These are phyloP conservation scores for Lagenorhynchus albirostris DNA, from an alignment of 2,113 vertebrate species.

Conservation along the genomic window DNA sequence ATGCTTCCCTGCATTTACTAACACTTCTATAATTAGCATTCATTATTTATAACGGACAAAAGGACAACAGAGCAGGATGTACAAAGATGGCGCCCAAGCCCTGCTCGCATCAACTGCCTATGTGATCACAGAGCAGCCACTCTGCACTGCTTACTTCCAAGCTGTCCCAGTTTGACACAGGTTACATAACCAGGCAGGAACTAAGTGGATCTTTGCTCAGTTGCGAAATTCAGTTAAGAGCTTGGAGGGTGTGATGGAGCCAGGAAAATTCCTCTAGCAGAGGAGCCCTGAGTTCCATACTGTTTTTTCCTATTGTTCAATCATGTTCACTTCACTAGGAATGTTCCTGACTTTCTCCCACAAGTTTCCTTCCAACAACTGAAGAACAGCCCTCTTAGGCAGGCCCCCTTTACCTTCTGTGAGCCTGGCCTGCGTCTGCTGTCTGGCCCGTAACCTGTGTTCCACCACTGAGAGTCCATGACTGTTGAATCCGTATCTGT, in stretches of 20 bases:
- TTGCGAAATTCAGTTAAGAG: neutral
- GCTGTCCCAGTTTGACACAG: too few relatives aligned
- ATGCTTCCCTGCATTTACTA: neutral
- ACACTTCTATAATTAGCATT: neutral
- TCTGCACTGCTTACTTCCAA: neutral
- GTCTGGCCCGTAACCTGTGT: slow-evolving; percentile 85
- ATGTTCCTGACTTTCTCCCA: neutral
- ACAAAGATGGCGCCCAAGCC: accelerated
- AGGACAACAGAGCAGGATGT: neutral
- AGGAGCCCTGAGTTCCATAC: neutral
- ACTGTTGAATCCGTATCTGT: slow-evolving; percentile 97
- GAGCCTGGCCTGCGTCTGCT: slow-evolving; percentile 82
- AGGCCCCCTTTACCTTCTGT: slow-evolving; percentile 83
- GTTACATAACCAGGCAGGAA: neutral
- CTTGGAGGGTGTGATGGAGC: neutral
- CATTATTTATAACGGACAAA: neutral
- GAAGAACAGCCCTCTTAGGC: neutral
- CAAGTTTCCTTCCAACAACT: neutral
- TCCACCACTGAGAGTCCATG: slow-evolving; percentile 86
- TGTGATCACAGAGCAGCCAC: neutral
- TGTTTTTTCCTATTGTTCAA: neutral
- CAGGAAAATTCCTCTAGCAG: neutral
- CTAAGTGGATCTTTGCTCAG: neutral
- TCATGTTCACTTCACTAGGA: neutral
- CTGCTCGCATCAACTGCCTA: neutral